Percentiles rank a stretch among this genome's conserved stretches.
phyloP scores from a whole-genome alignment of 2,888 invertebrate genomes.

The Clostera curtula region DNA sequence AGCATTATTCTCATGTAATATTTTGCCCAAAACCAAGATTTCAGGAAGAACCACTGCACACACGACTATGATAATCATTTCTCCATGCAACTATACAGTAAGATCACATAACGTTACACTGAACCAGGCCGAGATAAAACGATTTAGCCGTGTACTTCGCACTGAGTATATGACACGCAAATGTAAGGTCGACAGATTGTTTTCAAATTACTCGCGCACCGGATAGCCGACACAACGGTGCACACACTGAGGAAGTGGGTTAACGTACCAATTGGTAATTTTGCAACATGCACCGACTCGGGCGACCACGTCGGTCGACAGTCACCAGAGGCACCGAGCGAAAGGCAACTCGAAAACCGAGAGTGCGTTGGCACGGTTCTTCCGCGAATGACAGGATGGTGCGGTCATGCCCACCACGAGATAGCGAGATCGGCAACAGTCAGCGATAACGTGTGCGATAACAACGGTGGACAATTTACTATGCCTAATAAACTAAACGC shows the following conservation, averaged over 20 bases:
- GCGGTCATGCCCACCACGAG: conserved; percentile 49
- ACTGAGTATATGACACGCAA: conserved; percentile 22
- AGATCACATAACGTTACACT: conserved; percentile 16
- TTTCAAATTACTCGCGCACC: conserved; percentile 42
- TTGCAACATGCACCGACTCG: conserved; percentile 53
- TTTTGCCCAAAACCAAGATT: conserved; percentile 19
- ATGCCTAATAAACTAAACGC: conserved; percentile 19
- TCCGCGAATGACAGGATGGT: conserved; percentile 60
- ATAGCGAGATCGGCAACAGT: conserved; percentile 59
- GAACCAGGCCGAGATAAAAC: conserved; percentile 13
- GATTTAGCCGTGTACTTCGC: conserved; percentile 16
- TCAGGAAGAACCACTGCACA: conserved; percentile 19
- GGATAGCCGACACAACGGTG: conserved; percentile 33
- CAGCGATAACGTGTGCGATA: conserved; percentile 59
- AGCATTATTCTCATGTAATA: conserved; percentile 42
- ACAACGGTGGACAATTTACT: conserved; percentile 36
- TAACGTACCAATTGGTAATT: conserved; percentile 60
- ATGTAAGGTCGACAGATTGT: conserved; percentile 29
- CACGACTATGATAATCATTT: conserved; percentile 23
- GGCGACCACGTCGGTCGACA: conserved; percentile 44
- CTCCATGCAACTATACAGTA: conserved; percentile 8
- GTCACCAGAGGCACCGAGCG: conserved; percentile 48
- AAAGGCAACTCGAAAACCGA: conserved; percentile 62
- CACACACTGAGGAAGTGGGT: conserved; percentile 48
- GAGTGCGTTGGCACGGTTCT: conserved; percentile 61